Base-by-base conservation (phyloP, 1,140 invertebrate genomes). In the Cylas formicarius region DNA sequence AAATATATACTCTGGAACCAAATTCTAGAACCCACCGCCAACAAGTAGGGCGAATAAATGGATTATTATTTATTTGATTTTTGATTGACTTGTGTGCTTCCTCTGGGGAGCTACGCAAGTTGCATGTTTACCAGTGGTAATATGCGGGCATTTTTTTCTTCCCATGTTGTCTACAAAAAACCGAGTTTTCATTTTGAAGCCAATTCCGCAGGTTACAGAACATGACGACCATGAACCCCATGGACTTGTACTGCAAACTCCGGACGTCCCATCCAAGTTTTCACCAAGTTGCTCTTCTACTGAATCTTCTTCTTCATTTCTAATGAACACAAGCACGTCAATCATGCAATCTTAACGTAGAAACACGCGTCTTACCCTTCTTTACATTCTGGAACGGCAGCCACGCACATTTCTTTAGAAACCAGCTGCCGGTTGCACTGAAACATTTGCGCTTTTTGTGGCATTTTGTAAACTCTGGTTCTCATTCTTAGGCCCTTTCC, bases 401-500 rank as follows among this genome's bases (percentile, higher is more conserved):
- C 81, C 20, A 86, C 81, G 60, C 86, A 91, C 86, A 90, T 90
- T 70, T 90, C 87, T 64, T 87, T 90, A 35, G 82, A 81, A 20
- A 87, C 73, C 29, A 90, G 69, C 63, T 92, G 88, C 22, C 85
- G 72, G 52, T 82, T 80, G 65, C 90, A 94, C 39, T 77, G 65
- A 60, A 80, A 73, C 77, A 84, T 82, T 49, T 71, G 67, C 4
- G 88, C 88, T 60, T 85, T 85, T 58, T 82, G 73, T 24, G 84
- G 80, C 72, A 85, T 78, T 27, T 76, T 57, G 65, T 89, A 93
- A 44, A 78, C 68, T 39, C 90, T 71, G 16, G 70, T 77, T 48
- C 89, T 74, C 80, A 89, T 88, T 51, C 84, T 74, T 28, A 90
- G 69, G 2, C 90, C 90, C 72, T 92, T 92, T 10, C 90, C 90